These are phyloP conservation scores for Ammodytes dubius DNA, from an alignment of 2,113 vertebrate species.

Conservation along the genomic window DNA sequence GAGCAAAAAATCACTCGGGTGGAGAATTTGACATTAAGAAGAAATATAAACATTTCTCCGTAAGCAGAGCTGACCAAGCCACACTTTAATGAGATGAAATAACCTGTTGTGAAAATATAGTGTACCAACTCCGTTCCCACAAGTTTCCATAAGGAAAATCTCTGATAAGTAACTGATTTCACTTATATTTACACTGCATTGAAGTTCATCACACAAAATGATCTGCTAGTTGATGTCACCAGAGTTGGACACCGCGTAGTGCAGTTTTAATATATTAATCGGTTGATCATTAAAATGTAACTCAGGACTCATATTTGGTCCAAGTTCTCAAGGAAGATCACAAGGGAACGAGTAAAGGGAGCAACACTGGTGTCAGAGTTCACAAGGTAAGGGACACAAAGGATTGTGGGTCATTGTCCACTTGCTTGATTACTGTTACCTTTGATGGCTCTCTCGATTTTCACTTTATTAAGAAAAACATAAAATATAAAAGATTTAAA, in stretches of 20 bases:
- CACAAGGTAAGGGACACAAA: constrained; percentile 68
- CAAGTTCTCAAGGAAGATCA: constrained; percentile 38
- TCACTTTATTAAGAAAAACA: constrained; percentile 81
- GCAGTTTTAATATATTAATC: constrained; percentile 62
- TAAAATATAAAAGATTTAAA: constrained; percentile 47
- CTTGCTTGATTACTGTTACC: constrained; percentile 79
- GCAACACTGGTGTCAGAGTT: constrained; percentile 64
- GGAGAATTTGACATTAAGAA: background rate
- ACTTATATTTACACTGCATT: background rate
- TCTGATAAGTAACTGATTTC: background rate
- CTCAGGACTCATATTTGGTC: constrained; percentile 6
- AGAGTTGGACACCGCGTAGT: constrained; percentile 17
- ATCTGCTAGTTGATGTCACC: background rate
- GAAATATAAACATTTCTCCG: background rate
- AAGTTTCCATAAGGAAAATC: background rate
- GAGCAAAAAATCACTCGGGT: background rate
- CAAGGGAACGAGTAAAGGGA: constrained; percentile 72
- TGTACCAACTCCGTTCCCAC: background rate
- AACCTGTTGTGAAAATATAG: background rate
- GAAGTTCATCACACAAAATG: background rate
- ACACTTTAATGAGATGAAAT: background rate
- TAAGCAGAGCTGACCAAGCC: background rate
- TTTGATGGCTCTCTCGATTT: constrained; percentile 89
- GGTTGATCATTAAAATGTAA: constrained; percentile 5
- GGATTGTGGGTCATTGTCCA: constrained; percentile 51